Conservation (phyloP, 92 coral and sea anemone genomes). For the Porites evermanni region DNA sequence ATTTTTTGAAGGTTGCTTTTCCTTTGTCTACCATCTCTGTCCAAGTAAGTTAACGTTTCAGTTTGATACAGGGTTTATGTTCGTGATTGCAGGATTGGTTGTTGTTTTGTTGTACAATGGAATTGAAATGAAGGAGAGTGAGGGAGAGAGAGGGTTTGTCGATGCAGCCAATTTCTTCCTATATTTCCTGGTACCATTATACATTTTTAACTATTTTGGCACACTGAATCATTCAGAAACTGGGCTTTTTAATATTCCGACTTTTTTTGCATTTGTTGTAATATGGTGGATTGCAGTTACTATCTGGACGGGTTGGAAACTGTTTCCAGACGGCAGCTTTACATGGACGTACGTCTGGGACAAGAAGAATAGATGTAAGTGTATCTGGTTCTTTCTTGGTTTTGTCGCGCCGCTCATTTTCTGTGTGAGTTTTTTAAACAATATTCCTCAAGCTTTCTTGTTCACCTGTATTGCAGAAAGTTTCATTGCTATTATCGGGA, state of each 20-base stretch:
- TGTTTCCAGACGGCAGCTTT: background rate
- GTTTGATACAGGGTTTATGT: conserved; percentile 95
- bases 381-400: background rate
- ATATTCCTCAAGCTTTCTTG: conserved; percentile 75
- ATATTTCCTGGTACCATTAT: conserved; percentile 81
- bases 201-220: conserved; percentile 82
- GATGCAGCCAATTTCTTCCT: conserved; percentile 79
- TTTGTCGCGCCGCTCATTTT: conserved; percentile 29
- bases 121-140: conserved; percentile 23
- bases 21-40: conserved; percentile 85
- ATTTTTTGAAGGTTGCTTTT: conserved; percentile 84
- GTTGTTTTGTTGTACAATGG: conserved; percentile 82
- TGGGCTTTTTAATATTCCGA: conserved; percentile 6
- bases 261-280: conserved; percentile 42
- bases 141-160: conserved; percentile 45
- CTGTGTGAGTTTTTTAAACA: conserved; percentile 20
- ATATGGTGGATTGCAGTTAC: conserved; percentile 71
- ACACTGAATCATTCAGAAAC: conserved; percentile 29
- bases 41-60: conserved; percentile 92
- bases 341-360: conserved; percentile 6
- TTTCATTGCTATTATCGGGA: conserved; percentile 56
- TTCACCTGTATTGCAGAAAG: conserved; percentile 65
- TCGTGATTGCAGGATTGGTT: conserved; percentile 83
- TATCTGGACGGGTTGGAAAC: conserved; percentile 68
- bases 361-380: conserved; percentile 12